Percentiles rank a stretch among this genome's conserved stretches.
Evolutionary conservation across 2,797 vertebrate genomes (phyloP).

Genomic region (Dendrocincla tyrannina): DNA sequence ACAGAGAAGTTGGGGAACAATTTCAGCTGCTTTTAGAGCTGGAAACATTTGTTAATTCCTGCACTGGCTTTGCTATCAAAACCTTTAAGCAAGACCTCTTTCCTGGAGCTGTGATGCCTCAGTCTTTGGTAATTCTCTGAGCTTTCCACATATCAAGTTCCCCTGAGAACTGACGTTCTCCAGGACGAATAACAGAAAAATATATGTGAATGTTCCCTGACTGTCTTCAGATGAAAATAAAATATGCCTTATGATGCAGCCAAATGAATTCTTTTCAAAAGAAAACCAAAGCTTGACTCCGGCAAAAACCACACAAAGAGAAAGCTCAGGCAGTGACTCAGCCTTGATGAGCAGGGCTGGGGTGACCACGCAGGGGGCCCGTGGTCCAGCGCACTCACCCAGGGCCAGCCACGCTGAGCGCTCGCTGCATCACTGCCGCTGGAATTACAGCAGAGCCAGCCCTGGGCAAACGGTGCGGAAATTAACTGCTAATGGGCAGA

Average conservation of each 20-base stretch:
- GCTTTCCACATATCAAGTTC: not conserved
- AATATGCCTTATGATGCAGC: not conserved
- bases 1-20: not conserved
- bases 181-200: not conserved
- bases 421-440: not conserved
- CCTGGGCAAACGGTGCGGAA: not conserved
- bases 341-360: not conserved
- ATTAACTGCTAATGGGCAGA: not conserved
- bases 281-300: not conserved
- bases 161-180: not conserved
- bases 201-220: fast-evolving
- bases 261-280: not conserved
- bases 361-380: fast-evolving
- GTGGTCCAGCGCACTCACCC: not conserved
- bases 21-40: not conserved
- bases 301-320: not conserved
- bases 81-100: not conserved
- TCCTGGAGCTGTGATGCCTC: not conserved
- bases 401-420: fast-evolving
- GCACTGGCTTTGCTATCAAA: not conserved
- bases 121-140: not conserved
- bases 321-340: not conserved
- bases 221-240: not conserved
- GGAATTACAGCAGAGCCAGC: not conserved
- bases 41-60: not conserved